Evolutionary conservation across 2,113 vertebrate genomes (phyloP).

Genomic region (Siniperca chuatsi): DNA sequence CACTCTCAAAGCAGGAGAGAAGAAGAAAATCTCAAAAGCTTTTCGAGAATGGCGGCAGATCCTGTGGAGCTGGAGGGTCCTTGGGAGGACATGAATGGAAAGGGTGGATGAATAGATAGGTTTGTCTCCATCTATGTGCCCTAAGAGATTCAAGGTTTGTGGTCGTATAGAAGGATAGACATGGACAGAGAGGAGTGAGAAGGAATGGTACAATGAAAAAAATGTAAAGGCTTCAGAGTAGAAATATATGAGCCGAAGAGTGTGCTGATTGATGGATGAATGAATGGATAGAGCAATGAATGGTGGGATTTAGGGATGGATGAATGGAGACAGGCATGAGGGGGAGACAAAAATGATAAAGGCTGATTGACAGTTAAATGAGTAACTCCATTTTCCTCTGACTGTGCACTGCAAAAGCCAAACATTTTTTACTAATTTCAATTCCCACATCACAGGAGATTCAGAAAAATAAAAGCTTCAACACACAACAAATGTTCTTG

Average conservation of each 20-base stretch:
- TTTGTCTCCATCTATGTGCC: too few relatives aligned
- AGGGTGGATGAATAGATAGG: not conserved
- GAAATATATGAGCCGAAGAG: not conserved
- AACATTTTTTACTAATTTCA: constrained; percentile 16
- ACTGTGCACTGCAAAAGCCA: not conserved
- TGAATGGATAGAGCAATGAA: constrained; percentile 30
- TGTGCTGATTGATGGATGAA: constrained; percentile 16
- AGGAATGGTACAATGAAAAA: not conserved
- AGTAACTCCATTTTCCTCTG: not conserved
- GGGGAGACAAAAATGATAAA: constrained; percentile 32
- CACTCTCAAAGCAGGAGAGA: constrained; percentile 36
- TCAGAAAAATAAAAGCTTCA: constrained; percentile 16
- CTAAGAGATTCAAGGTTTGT: not conserved
- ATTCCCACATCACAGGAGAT: constrained; percentile 17
- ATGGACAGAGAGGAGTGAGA: not conserved
- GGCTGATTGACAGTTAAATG: constrained; percentile 41
- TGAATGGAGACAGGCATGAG: constrained; percentile 27
- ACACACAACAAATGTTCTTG: constrained; percentile 4
- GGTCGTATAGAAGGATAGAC: not conserved
- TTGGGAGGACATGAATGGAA: constrained; percentile 20
- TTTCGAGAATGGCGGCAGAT: constrained; percentile 26
- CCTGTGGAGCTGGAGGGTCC: constrained; percentile 10
- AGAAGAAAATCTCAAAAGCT: constrained; percentile 56
- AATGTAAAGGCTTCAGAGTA: not conserved
- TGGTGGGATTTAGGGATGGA: constrained; percentile 1